phyloP scores from a whole-genome alignment of 1,140 invertebrate genomes.

The Aphidius gifuensis region DNA sequence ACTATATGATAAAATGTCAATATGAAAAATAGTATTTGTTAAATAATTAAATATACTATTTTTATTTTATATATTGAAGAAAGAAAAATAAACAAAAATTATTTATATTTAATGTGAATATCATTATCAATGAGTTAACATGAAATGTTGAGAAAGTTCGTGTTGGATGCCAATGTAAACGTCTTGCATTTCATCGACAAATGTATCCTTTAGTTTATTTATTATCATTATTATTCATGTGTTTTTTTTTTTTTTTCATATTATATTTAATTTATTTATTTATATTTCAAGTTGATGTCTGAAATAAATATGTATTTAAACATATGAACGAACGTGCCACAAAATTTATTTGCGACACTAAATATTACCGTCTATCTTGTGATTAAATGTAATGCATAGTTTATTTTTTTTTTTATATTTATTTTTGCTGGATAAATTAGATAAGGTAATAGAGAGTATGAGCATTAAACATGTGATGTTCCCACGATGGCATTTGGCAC shows the following conservation, averaged over 20 bases:
- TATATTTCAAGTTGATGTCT: not conserved
- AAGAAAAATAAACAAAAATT: slow-evolving; percentile 41
- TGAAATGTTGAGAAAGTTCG: slow-evolving; percentile 18
- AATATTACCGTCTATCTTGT: slow-evolving; percentile 20
- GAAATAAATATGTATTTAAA: too few relatives aligned
- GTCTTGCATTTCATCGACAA: slow-evolving; percentile 7
- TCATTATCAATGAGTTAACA: not conserved
- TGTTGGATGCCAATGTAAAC: slow-evolving; percentile 3
- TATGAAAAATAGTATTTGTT: not conserved
- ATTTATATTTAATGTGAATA: not conserved
- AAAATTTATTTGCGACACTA: slow-evolving; percentile 16
- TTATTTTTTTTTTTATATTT: too few relatives aligned
- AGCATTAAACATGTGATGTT: slow-evolving; percentile 42
- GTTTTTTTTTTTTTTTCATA: not conserved
- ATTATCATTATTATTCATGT: not conserved
- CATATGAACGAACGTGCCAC: not conserved
- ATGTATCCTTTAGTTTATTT: slow-evolving; percentile 3
- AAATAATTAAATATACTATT: too few relatives aligned
- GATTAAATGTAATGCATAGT: slow-evolving; percentile 2
- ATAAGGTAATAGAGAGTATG: slow-evolving; percentile 40
- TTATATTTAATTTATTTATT: too few relatives aligned
- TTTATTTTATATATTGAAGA: slow-evolving; percentile 27
- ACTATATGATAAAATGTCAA: slow-evolving; percentile 50
- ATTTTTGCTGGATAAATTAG: slow-evolving; percentile 37
- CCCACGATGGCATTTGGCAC: slow-evolving; percentile 37